Evolutionary conservation across 1,140 invertebrate genomes (phyloP), one percentile per base, ranked within the genome.

Genomic region (Apolygus lucorum): DNA sequence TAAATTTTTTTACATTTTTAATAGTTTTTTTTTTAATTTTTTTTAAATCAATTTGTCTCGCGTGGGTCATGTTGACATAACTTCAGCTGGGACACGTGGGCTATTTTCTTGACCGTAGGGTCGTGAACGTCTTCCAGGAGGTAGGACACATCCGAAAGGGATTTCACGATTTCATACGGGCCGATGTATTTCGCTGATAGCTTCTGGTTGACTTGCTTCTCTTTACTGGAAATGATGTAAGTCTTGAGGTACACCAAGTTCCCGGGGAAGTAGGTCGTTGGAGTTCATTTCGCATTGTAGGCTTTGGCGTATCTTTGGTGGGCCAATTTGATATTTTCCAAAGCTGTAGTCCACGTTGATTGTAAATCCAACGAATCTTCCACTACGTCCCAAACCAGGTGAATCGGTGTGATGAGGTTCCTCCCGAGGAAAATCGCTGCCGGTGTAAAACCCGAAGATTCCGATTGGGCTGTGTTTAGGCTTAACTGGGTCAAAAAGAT

Each of bases 401-500:
- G 14, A n/a, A 62, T 62, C 54, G 54, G 54, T 14, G 54, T 62
- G 24, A n/a, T 22, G 24, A 11, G 14, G 24, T 62, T 14, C 54
- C 54, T 14, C 14, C 54, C 54, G 14, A 62, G 24, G 54, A 62
- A 62, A 14, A 62, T n/a, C 54, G 14, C 14, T 25, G 54, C 14
- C 22, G 54, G 54, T 25, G 54, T 62, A 62, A 62, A 62, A 14
- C 24, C 24, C 14, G 22, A n/a, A 62, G 54, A 62, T 62, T 62
- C 54, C 14, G 14, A n/a, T 62, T 62, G 14, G 8, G 54, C 54
- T n/a, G 54, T 8, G 24, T 62, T 62, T 22, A 62, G 24, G 22
- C 54, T 25, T 8, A 62, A n/a, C 24, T 62, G 54, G 22, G 24
- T 62, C 14, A n/a, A 22, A 14, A n/a, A 25, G 24, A 62, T 14